Evolutionary conservation across 2,113 vertebrate genomes (phyloP).

Genomic region (Heterotilapia buettikoferi): DNA sequence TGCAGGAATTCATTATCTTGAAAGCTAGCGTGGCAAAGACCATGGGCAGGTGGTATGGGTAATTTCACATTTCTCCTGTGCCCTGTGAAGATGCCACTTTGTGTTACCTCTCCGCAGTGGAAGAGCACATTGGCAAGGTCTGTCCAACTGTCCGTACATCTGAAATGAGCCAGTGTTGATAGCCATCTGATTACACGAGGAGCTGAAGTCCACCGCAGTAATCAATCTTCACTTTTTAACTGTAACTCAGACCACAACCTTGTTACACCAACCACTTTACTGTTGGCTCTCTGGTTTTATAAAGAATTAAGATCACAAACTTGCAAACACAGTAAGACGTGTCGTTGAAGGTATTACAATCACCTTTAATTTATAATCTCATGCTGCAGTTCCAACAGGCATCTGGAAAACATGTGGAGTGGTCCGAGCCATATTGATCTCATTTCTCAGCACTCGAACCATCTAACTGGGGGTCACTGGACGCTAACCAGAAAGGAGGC

Average conservation of each 20-base stretch:
- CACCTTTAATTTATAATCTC: not conserved
- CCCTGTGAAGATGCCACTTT: constrained; percentile 50
- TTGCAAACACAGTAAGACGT: not conserved
- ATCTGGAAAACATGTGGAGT: not conserved
- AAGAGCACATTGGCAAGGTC: constrained; percentile 1
- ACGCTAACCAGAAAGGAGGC: not conserved
- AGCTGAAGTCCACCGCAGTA: not conserved
- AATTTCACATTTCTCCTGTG: constrained; percentile 59
- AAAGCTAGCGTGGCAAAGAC: constrained; percentile 62
- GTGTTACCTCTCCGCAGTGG: constrained; percentile 30
- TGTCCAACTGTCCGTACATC: constrained; percentile 27
- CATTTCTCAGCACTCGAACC: not conserved
- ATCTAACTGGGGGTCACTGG: not conserved
- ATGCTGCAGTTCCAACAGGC: not conserved
- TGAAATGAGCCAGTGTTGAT: constrained; percentile 22
- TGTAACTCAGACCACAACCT: not conserved
- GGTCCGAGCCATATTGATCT: not conserved
- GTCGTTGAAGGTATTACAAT: not conserved
- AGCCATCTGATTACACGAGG: constrained; percentile 21
- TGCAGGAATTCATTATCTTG: constrained; percentile 65
- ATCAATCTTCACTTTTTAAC: not conserved
- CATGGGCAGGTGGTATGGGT: constrained; percentile 51
- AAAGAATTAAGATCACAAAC: not conserved
- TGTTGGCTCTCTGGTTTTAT: not conserved
- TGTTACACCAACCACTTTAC: not conserved